Percentiles rank a stretch among this genome's conserved stretches.
Conservation (phyloP, 2,797 vertebrate species). For the Gymnopithys bicolor region DNA sequence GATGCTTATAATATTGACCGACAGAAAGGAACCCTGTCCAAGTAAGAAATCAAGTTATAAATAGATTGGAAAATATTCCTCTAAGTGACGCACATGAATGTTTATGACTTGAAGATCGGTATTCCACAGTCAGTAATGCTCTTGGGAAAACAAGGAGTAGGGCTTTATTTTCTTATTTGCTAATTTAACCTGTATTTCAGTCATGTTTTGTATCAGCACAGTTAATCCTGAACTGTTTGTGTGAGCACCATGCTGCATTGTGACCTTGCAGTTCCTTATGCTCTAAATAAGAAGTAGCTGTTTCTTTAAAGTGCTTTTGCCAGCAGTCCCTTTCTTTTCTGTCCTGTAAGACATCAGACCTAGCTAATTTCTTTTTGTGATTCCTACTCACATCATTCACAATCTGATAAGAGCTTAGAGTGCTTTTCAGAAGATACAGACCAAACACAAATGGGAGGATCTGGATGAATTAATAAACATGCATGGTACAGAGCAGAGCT, state of each 20-base stretch:
- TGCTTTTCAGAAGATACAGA: not conserved
- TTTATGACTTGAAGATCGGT: slow-evolving; percentile 2
- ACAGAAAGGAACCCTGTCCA: not conserved
- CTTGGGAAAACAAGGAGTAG: not conserved
- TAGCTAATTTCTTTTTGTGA: not conserved
- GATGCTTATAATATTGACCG: slow-evolving; percentile 31
- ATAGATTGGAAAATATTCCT: slow-evolving; percentile 33
- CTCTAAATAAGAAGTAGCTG: not conserved
- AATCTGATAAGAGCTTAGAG: not conserved
- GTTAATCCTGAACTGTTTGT: not conserved
- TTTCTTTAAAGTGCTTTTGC: not conserved
- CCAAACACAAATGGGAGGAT: not conserved
- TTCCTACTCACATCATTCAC: not conserved
- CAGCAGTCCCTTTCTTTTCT: not conserved
- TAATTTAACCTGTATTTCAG: slow-evolving; percentile 7
- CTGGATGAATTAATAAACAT: not conserved
- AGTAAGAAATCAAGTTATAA: slow-evolving; percentile 39
- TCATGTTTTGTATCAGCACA: not conserved
- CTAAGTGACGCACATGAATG: not conserved
- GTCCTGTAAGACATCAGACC: not conserved
- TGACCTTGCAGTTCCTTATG: not conserved
- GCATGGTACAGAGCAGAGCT: not conserved
- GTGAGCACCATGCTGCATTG: not conserved
- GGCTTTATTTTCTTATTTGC: not conserved
- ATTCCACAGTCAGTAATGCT: not conserved